Evolutionary conservation across 2,113 vertebrate species (phyloP), one percentile per base, ranked within the genome.

Genomic region (Merops nubicus): DNA sequence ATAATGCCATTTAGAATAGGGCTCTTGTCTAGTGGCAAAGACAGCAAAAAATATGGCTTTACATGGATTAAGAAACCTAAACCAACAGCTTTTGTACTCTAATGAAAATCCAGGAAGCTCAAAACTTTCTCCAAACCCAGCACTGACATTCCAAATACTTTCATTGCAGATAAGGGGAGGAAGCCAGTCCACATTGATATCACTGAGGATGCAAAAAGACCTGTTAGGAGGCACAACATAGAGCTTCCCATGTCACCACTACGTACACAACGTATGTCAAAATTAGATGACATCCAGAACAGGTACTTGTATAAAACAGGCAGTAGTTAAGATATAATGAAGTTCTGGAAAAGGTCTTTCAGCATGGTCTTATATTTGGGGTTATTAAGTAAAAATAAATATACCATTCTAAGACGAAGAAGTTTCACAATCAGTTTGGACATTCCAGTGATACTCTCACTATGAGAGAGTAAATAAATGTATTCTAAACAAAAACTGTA

Each of bases 181-280:
- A 98, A 98, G 94, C 97, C 98, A 77, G 92, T 97, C 31, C 97
- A 98, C 31, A 34, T 99, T 57, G 86, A 98, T 91, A 97, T 98
- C 75, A 90, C 18, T 50, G 97, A 97, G 93, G 86, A 91, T 78
- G 34, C 87, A 79, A 97, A 97, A 75, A 96, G 95, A 72, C 93
- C 91, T 10, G 21, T 88, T 34, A 92, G 92, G 80, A 98, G 96
- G 23, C 79, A 96, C 50, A 95, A 97, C 22, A 77, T 99, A 80
- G 98, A 99, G 23, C 98, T 99, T 84, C 99, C 99, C 5, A 90
- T 91, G 73, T 99, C 99, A 64, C 99, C 99, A n/a, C 94, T 97
- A 36, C 91, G 88, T 68, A 45, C 51, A 43, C 98, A 98, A 40
- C 98, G 98, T n/a, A 93, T 85, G 23, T 94, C 98, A 90, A 97